These are phyloP conservation scores for Andinoacara biseriatus DNA, from an alignment of 2,113 vertebrate species.

Conservation along the genomic window DNA sequence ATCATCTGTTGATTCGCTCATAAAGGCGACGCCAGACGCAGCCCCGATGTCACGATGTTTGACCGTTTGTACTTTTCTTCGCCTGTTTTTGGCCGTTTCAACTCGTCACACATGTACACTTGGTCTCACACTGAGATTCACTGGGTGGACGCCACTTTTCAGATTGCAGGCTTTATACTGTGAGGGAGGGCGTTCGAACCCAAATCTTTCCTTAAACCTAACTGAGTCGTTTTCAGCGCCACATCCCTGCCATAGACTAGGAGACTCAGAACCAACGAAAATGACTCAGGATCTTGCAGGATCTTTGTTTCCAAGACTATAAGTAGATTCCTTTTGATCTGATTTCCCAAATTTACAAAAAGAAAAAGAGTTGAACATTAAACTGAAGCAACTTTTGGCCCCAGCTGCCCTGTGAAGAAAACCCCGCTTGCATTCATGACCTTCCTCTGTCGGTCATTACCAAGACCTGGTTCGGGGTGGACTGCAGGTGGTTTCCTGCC, in stretches of 20 bases:
- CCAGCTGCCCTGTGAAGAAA: not conserved
- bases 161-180: not conserved
- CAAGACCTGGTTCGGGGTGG: no score
- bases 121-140: not conserved
- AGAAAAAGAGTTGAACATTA: not conserved
- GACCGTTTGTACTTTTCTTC: no score
- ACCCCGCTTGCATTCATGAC: no score
- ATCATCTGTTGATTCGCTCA: not conserved
- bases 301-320: not conserved
- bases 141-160: not conserved
- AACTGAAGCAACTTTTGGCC: not conserved
- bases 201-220: not conserved
- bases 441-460: not conserved
- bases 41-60: not conserved
- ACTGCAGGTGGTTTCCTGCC: no score
- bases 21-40: not conserved
- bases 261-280: no score
- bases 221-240: not conserved
- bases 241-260: not conserved
- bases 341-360: not conserved
- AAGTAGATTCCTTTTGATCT: not conserved
- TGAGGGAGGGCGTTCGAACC: not conserved
- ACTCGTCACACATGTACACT: no score
- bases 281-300: no score
- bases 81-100: no score